Evolutionary conservation across 2,888 invertebrate species (phyloP), one percentile per base, ranked within the genome.

Genomic region (Ormyrus thymus): DNA sequence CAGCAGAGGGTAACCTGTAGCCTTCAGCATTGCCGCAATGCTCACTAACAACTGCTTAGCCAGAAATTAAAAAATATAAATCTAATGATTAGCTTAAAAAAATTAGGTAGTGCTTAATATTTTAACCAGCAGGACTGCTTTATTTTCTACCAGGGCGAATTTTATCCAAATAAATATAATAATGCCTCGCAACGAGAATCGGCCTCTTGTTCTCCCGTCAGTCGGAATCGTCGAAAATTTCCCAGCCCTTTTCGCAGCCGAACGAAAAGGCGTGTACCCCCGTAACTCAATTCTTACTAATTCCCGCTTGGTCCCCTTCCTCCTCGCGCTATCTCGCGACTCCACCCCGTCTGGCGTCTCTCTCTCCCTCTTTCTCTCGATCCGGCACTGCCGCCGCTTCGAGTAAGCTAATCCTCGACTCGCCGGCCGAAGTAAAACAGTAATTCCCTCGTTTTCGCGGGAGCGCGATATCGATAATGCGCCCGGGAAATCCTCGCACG

Each of bases 401-500:
- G 4, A 50, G 55, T 9, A 7, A 8, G 13, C 15, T 0, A 11
- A 65, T 55, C 55, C 65, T 45, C 53, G 58, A 8, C 45, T 66
- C 56, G 43, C 56, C 51, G 50, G 66, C 45, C 29, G 29, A 80
- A 81, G 81, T 83, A 79, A 82, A 83, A 83, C 83, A 84, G 83
- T 82, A 83, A 84, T 83, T 81, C 83, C 82, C 80, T 81, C 82
- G 81, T 83, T 82, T 77, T 78, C 82, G 64, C 81, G 81, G 59
- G 45, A 43, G 58, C 48, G 6, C 11, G 56, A 53, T 69, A 78
- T 78, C 74, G 78, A 74, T 65, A 68, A 61, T 66, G 50, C 68
- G 58, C 56, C 68, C 72, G 78, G 68, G 79, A 82, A 82, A 84
- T 83, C 81, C 78, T 77, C 70, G 82, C 48, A 51, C 70, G 59